A percentile compares a stretch with the other conserved stretches of the same genome.
Evolutionary conservation across 2,888 invertebrate genomes (phyloP).

Genomic region (Protophormia terraenovae): DNA sequence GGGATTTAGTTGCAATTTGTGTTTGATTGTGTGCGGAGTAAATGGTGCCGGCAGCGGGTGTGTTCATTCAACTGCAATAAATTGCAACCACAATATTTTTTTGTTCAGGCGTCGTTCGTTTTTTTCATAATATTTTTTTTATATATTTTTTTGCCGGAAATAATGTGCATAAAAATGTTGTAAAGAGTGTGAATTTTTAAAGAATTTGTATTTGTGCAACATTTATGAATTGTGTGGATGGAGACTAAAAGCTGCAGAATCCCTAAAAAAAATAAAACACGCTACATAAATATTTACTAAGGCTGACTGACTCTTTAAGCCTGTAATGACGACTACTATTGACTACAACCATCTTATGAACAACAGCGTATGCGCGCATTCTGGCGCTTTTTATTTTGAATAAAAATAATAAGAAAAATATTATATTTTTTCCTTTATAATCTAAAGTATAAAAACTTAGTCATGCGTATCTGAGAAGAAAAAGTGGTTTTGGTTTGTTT

Average conservation of each 20-base stretch:
- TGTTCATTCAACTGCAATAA: slow-evolving; percentile 79
- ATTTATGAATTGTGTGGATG: slow-evolving; percentile 20
- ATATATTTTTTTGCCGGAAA: slow-evolving; percentile 58
- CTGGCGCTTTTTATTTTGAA: background rate
- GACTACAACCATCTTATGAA: background rate
- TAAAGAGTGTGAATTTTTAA: slow-evolving; percentile 21
- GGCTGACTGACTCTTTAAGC: slow-evolving; percentile 28
- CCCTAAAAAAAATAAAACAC: too few relatives aligned
- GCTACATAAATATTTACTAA: background rate
- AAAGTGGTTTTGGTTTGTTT: slow-evolving; percentile 20
- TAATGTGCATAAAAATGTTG: slow-evolving; percentile 56
- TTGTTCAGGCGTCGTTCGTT: slow-evolving; percentile 31
- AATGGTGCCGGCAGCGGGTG: slow-evolving; percentile 70
- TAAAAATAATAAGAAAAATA: slow-evolving; percentile 17
- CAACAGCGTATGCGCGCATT: slow-evolving; percentile 44
- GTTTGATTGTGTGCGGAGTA: background rate
- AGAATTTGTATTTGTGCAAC: slow-evolving; percentile 53
- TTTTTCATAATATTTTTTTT: background rate
- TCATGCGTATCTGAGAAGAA: slow-evolving; percentile 59
- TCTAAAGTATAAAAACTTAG: slow-evolving; percentile 42
- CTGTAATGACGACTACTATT: background rate
- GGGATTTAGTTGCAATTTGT: slow-evolving; percentile 4
- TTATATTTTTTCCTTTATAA: slow-evolving; percentile 26
- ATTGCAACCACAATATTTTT: slow-evolving; percentile 73
- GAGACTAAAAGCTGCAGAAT: slow-evolving; percentile 28